phyloP scores from a whole-genome alignment of 2,797 vertebrate genomes.

The Neosalanx taihuensis region DNA sequence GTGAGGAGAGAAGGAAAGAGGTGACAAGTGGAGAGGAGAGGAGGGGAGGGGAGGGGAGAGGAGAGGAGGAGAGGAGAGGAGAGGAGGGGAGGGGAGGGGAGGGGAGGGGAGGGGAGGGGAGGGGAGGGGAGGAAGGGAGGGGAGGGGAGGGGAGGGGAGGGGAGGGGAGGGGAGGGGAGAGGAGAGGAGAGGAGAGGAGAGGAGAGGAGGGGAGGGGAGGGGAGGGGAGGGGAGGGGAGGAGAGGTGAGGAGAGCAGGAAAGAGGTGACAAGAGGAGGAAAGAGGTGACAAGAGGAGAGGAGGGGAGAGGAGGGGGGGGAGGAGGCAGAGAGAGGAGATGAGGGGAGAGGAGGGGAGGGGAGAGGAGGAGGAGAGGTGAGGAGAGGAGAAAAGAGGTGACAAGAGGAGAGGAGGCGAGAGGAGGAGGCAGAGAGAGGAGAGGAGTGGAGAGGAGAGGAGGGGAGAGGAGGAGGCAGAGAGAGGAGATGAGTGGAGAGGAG shows the following conservation, averaged over 20 bases:
- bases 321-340: neutral
- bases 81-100: neutral
- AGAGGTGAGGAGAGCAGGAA: neutral
- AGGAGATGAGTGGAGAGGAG: no score
- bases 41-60: neutral
- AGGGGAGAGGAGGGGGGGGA: neutral
- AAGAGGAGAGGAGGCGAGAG: slow-evolving; percentile 8
- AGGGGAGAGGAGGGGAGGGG: neutral
- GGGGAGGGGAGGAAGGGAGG: neutral
- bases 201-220: neutral
- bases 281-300: neutral
- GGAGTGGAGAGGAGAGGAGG: neutral
- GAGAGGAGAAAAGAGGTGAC: neutral
- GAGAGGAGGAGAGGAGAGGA: neutral
- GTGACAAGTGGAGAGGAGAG: neutral
- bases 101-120: neutral
- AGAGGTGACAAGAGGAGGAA: neutral
- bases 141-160: no score
- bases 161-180: neutral
- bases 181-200: neutral
- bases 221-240: no score
- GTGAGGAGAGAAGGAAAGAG: neutral
- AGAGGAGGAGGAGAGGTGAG: neutral
- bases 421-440: neutral
- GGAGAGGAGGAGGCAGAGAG: neutral